Evolutionary conservation across 2,888 invertebrate species (phyloP).

Genomic region (Chymomyza amoena): DNA sequence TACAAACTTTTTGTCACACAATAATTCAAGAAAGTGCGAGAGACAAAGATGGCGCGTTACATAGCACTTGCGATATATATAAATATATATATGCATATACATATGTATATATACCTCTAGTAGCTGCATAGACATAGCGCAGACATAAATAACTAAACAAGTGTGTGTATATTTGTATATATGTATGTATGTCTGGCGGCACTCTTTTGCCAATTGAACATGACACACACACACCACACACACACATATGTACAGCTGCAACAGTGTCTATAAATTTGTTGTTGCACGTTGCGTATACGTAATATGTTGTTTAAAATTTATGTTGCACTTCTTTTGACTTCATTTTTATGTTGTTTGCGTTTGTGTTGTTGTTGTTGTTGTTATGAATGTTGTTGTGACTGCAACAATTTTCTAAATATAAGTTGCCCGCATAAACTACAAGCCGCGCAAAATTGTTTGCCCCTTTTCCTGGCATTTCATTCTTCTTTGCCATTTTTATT

Average conservation of each 20-base stretch:
- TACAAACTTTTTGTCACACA: slow-evolving; percentile 57
- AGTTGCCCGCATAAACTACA: slow-evolving; percentile 19
- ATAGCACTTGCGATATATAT: not conserved
- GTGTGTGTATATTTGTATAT: slow-evolving; percentile 14
- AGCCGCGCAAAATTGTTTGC: not conserved
- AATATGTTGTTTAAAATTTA: slow-evolving; percentile 67
- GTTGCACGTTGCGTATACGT: slow-evolving; percentile 59
- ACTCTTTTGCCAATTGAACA: not conserved
- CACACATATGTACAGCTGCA: not conserved
- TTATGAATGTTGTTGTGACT: slow-evolving; percentile 19
- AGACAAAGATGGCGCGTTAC: not conserved
- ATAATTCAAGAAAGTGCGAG: slow-evolving; percentile 27
- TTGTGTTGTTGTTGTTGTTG: not conserved
- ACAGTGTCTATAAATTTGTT: not conserved
- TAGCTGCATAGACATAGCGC: not conserved
- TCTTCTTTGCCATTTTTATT: slow-evolving; percentile 9
- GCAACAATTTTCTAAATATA: slow-evolving; percentile 50
- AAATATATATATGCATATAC: not conserved
- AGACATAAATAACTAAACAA: slow-evolving; percentile 64
- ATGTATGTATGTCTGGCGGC: slow-evolving; percentile 14
- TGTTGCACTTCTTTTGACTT: slow-evolving; percentile 70
- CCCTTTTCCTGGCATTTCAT: slow-evolving; percentile 1
- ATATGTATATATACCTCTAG: not conserved
- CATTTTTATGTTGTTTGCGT: slow-evolving; percentile 49
- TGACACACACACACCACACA: not conserved